Conservation (phyloP, 1,140 invertebrate genomes). For the Drosophila kohkoa region DNA sequence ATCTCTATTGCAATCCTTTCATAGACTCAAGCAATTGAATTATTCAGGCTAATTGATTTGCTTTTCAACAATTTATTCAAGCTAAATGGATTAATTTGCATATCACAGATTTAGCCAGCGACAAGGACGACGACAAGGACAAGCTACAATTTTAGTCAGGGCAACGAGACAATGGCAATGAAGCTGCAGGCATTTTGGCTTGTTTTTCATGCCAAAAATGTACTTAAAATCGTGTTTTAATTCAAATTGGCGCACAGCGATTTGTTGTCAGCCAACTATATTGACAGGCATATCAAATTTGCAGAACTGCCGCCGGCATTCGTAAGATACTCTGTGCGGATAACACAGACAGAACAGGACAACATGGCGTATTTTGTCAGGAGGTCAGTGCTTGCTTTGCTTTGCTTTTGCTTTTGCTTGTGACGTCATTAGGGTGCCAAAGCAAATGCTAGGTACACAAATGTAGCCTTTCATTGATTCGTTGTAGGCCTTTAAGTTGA, state of each 20-base stretch:
- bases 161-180: not conserved
- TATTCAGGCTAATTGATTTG: constrained; percentile 19
- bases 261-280: constrained; percentile 9
- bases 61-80: constrained; percentile 16
- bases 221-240: constrained; percentile 2
- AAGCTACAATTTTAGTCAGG: not conserved
- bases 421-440: constrained; percentile 58
- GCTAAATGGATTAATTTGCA: constrained; percentile 39
- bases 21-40: not conserved
- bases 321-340: constrained; percentile 12
- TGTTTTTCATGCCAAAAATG: constrained; percentile 8
- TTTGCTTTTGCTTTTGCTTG: constrained; percentile 4
- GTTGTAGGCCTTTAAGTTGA: constrained; percentile 32
- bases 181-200: not conserved
- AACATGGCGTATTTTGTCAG: not conserved
- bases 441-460: constrained; percentile 21
- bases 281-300: constrained; percentile 39
- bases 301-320: constrained; percentile 5
- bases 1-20: not conserved
- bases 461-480: constrained; percentile 59
- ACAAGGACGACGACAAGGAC: constrained; percentile 1
- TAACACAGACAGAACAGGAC: constrained; percentile 1
- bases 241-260: constrained; percentile 13
- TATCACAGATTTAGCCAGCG: not conserved
- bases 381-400: constrained; percentile 14